phyloP scores from a whole-genome alignment of 1,140 invertebrate species.

The Muscidifurax raptorellus region DNA sequence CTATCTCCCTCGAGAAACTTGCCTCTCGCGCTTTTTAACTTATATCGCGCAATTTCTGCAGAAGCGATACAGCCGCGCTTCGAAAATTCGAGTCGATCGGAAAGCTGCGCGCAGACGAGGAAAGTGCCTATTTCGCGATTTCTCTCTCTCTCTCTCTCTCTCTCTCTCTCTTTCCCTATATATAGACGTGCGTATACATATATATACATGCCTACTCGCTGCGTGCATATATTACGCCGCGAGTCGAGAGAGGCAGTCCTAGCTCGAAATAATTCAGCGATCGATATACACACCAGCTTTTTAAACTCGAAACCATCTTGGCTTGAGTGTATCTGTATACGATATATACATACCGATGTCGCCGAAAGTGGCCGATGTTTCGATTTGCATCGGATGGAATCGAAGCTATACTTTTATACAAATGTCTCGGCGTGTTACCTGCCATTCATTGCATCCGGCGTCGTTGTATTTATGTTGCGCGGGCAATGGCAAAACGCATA shows the following conservation, averaged over 20 bases:
- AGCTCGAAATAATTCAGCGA: constrained; percentile 18
- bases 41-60: constrained; percentile 18
- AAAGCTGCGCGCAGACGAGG: neutral
- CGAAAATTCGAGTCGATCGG: neutral
- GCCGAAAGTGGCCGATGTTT: neutral
- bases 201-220: neutral
- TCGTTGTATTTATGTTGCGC: constrained; percentile 9
- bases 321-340: neutral
- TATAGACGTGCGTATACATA: neutral
- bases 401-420: neutral
- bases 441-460: constrained; percentile 4
- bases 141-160: neutral
- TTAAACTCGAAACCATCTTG: neutral
- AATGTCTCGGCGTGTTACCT: no score
- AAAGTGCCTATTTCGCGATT: constrained; percentile 14
- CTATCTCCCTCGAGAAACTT: neutral
- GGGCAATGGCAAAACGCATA: neutral
- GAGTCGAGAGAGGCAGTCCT: neutral
- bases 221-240: no score
- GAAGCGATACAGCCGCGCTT: neutral
- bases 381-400: constrained; percentile 28
- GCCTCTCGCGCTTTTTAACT: constrained; percentile 30
- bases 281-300: neutral
- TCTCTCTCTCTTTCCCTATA: neutral
- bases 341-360: constrained; percentile 37